Evolutionary conservation across 2,888 invertebrate species (phyloP).

Genomic region (Chorisops tibialis): DNA sequence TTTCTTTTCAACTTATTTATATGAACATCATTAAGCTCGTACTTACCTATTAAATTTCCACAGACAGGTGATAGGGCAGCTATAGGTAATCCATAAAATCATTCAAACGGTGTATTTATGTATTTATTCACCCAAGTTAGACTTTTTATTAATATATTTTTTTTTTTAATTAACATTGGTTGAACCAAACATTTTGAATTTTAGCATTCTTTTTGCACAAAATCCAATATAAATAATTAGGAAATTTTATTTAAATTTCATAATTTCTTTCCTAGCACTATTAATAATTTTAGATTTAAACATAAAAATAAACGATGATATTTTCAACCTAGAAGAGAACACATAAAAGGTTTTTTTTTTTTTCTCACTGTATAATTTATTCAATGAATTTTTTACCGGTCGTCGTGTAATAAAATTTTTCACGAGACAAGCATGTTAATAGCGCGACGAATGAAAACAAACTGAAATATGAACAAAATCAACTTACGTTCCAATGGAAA

Average conservation of each 20-base stretch:
- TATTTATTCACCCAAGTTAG: too few relatives aligned
- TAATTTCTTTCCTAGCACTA: background rate
- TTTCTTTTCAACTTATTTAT: too few relatives aligned
- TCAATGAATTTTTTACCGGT: conserved; percentile 7
- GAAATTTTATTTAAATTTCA: background rate
- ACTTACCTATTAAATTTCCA: too few relatives aligned
- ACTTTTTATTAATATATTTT: too few relatives aligned
- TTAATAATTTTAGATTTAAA: too few relatives aligned
- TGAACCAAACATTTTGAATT: background rate
- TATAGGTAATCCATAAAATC: too few relatives aligned
- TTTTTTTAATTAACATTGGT: too few relatives aligned
- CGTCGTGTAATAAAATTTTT: conserved; percentile 5
- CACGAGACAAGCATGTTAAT: conserved; percentile 41
- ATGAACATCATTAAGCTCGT: too few relatives aligned
- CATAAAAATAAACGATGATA: too few relatives aligned
- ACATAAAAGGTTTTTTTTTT: background rate
- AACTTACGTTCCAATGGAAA: conserved; percentile 28
- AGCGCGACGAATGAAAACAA: conserved; percentile 47
- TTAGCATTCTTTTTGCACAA: background rate
- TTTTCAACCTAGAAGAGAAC: too few relatives aligned
- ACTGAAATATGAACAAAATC: conserved; percentile 39
- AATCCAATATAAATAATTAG: background rate
- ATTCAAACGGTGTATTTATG: too few relatives aligned
- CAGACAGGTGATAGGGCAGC: too few relatives aligned
- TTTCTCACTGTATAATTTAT: background rate